These are phyloP conservation scores for Pantherophis guttatus DNA, from an alignment of 2,113 vertebrate species.

Conservation along the genomic window DNA sequence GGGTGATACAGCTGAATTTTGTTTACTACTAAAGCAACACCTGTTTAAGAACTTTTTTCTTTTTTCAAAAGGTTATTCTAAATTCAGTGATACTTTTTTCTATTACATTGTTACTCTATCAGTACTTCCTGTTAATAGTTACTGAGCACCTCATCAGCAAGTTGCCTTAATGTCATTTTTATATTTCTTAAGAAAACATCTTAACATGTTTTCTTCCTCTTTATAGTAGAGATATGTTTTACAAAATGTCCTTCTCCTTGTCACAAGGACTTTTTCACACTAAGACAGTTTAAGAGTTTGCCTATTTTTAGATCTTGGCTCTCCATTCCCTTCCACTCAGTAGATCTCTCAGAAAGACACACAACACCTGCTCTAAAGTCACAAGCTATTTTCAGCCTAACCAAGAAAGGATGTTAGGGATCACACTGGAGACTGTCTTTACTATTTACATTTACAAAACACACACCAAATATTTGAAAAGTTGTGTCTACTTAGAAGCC, in stretches of 20 bases:
- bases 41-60: background rate
- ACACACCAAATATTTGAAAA: constrained; percentile 3
- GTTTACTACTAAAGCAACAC: background rate
- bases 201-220: constrained; percentile 7
- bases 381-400: constrained; percentile 84
- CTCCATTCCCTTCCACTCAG: constrained; percentile 23
- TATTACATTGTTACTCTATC: background rate
- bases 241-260: constrained; percentile 18
- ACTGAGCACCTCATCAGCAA: background rate
- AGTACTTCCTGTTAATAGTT: background rate
- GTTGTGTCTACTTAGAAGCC: background rate
- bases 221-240: background rate
- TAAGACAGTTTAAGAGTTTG: constrained; percentile 34
- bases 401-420: constrained; percentile 79
- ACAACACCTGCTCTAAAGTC: constrained; percentile 86
- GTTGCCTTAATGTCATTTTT: background rate
- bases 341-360: constrained; percentile 74
- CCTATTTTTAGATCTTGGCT: constrained; percentile 77
- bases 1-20: background rate
- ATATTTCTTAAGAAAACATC: background rate
- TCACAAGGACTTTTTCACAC: constrained; percentile 29
- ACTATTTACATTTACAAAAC: constrained; percentile 30
- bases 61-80: background rate
- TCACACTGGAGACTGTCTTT: constrained; percentile 57
- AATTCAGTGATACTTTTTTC: background rate